phyloP scores from a whole-genome alignment of 2,113 vertebrate genomes.

The Pelobates fuscus region DNA sequence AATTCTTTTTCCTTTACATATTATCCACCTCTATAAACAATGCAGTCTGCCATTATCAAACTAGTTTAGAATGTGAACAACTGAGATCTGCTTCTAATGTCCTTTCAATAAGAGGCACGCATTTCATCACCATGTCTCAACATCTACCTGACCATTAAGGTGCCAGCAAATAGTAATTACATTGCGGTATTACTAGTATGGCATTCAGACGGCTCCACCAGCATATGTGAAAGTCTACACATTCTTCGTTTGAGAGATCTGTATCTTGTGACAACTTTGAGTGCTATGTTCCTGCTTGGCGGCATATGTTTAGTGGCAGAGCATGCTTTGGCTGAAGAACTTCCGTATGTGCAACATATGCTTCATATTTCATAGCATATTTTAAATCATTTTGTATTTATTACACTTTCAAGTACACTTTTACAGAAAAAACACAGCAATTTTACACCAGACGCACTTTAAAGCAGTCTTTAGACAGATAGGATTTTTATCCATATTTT shows the following conservation, averaged over 20 bases:
- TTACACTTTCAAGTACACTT: neutral
- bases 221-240: neutral
- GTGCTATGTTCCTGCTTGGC: conserved; percentile 1
- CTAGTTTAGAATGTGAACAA: too few species aligned
- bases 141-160: neutral
- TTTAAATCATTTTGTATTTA: conserved; percentile 5
- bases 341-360: neutral
- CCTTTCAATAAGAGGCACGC: too few species aligned
- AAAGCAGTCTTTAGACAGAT: neutral
- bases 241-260: neutral
- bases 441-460: neutral
- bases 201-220: neutral
- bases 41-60: too few species aligned
- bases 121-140: too few species aligned
- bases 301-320: neutral
- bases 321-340: conserved; percentile 3
- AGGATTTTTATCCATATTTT: neutral
- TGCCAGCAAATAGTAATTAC: neutral
- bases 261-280: conserved; percentile 12
- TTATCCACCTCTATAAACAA: too few species aligned
- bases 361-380: conserved; percentile 16
- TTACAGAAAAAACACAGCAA: neutral
- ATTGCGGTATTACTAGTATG: neutral
- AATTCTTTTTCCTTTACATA: too few species aligned
- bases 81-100: too few species aligned